Evolutionary conservation across 2,888 invertebrate genomes (phyloP).

Genomic region (Cryptocheilus praepositus): DNA sequence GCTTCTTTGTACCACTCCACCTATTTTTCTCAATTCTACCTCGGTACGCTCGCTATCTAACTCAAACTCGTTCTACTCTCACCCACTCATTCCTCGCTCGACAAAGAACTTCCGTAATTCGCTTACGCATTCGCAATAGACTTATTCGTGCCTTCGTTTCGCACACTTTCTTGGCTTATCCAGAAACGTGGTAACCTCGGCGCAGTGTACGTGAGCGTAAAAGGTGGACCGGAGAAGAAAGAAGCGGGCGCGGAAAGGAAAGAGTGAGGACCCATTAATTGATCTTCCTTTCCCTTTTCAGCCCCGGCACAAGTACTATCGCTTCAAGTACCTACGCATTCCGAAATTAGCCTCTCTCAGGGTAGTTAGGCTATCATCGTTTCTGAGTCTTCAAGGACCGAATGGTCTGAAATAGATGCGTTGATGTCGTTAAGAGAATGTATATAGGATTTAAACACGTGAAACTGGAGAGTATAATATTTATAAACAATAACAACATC

Average conservation of each 20-base stretch:
- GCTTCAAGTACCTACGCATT: too few relatives aligned
- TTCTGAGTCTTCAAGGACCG: too few relatives aligned
- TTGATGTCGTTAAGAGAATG: too few relatives aligned
- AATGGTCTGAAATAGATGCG: too few relatives aligned
- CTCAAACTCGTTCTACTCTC: neutral
- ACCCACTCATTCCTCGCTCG: constrained; percentile 23
- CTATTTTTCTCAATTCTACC: constrained; percentile 18
- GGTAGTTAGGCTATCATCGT: too few relatives aligned
- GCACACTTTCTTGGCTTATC: constrained; percentile 33
- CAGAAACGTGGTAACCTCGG: constrained; percentile 30
- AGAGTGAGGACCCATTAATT: constrained; percentile 42
- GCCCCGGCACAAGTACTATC: neutral
- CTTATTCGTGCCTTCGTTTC: constrained; percentile 44
- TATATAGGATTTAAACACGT: too few relatives aligned
- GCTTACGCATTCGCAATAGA: constrained; percentile 65
- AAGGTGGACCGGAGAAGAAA: constrained; percentile 21
- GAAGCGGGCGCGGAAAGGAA: constrained; percentile 12
- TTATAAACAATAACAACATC: too few relatives aligned
- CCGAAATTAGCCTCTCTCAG: too few relatives aligned
- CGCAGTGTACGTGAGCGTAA: constrained; percentile 26
- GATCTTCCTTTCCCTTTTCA: constrained; percentile 29
- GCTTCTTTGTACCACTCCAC: constrained; percentile 38
- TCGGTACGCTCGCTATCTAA: constrained; percentile 21
- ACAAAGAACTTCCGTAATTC: constrained; percentile 64
- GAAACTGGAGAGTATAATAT: too few relatives aligned